Evolutionary conservation across 2,113 vertebrate genomes (phyloP).

Genomic region (Cercocebus atys): DNA sequence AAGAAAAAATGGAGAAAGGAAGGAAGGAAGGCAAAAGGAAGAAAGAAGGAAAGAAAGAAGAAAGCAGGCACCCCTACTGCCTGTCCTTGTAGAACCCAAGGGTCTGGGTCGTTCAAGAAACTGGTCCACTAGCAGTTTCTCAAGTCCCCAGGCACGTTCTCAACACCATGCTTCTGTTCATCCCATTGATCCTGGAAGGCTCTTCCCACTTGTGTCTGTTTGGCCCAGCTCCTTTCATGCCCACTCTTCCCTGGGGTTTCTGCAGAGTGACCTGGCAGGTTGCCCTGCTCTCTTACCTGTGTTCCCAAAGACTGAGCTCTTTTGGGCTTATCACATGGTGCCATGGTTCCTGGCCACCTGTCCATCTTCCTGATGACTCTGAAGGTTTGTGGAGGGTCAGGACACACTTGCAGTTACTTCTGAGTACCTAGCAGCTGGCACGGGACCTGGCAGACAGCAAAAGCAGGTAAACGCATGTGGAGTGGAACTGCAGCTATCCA

Average conservation of each 20-base stretch:
- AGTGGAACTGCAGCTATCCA: accelerated
- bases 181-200: too few species aligned
- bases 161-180: accelerated
- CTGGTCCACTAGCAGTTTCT: neutral
- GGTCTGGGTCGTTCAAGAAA: neutral
- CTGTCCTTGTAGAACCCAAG: accelerated
- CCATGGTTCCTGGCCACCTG: neutral
- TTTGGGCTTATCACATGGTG: accelerated
- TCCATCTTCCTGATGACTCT: neutral
- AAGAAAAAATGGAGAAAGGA: neutral
- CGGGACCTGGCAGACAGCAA: neutral
- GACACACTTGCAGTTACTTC: accelerated
- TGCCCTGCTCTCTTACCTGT: neutral
- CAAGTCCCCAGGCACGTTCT: neutral
- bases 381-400: neutral
- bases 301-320: neutral
- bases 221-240: neutral
- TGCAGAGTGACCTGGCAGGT: neutral
- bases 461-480: accelerated
- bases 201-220: neutral
- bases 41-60: too few species aligned
- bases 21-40: neutral
- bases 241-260: neutral
- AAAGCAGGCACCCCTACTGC: neutral
- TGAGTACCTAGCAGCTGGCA: neutral